phyloP scores from a whole-genome alignment of 2,888 invertebrate genomes.

The Apodemia zela region DNA sequence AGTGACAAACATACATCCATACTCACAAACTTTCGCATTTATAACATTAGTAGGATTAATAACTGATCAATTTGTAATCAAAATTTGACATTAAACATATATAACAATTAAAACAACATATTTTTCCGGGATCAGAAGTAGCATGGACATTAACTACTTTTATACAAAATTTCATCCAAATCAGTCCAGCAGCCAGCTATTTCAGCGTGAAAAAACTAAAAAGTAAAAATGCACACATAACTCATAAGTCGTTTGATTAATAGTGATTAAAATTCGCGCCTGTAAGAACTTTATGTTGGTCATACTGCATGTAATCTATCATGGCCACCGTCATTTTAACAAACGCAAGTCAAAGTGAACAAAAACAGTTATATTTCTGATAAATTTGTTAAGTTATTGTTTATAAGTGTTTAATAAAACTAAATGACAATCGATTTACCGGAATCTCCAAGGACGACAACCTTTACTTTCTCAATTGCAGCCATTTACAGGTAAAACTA shows the following conservation, averaged over 20 bases:
- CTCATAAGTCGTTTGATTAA: neutral
- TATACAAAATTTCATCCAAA: too few relatives aligned
- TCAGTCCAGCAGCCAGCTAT: too few relatives aligned
- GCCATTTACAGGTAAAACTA: slow-evolving; percentile 82
- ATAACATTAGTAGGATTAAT: too few relatives aligned
- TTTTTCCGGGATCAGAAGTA: too few relatives aligned
- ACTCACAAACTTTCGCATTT: too few relatives aligned
- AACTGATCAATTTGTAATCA: too few relatives aligned
- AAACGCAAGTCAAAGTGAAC: slow-evolving; percentile 41
- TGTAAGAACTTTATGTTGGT: slow-evolving; percentile 44
- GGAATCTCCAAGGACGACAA: slow-evolving; percentile 95
- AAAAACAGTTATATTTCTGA: slow-evolving; percentile 3
- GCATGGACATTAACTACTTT: too few relatives aligned
- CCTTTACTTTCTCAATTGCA: slow-evolving; percentile 93
- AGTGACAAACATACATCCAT: too few relatives aligned
- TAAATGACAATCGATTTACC: slow-evolving; percentile 74
- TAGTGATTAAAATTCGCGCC: slow-evolving; percentile 37
- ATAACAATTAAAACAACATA: too few relatives aligned
- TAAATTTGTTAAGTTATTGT: slow-evolving; percentile 23
- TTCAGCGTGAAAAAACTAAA: too few relatives aligned
- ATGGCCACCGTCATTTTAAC: slow-evolving; percentile 61
- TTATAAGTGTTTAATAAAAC: slow-evolving; percentile 39
- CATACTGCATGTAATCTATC: slow-evolving; percentile 46
- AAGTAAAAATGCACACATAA: too few relatives aligned
- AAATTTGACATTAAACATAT: too few relatives aligned